Conservation (phyloP, 2,888 invertebrate genomes). For the Aphelenchoides bicaudatus region DNA sequence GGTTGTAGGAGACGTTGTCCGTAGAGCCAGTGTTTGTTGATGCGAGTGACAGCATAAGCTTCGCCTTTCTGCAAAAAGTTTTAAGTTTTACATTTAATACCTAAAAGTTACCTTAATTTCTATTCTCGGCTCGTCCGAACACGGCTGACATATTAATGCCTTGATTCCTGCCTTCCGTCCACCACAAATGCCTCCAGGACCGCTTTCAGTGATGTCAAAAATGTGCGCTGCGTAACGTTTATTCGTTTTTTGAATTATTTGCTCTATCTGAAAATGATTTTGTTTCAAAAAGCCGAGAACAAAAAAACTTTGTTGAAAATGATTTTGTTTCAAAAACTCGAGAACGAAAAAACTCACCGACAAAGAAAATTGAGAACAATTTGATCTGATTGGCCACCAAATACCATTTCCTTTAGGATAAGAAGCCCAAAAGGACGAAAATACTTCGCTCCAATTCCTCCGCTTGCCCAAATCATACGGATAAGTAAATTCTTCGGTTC, state of each 20-base stretch:
- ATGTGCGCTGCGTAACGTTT: constrained; percentile 33
- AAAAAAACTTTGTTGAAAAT: constrained; percentile 27
- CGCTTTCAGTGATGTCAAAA: constrained; percentile 21
- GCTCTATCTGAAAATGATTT: constrained; percentile 42
- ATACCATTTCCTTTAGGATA: constrained; percentile 67
- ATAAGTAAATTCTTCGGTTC: constrained; percentile 41
- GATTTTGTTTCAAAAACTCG: neutral
- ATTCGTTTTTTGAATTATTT: constrained; percentile 43
- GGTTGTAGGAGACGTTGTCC: constrained; percentile 28
- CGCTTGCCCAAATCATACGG: constrained; percentile 57
- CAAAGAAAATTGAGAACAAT: constrained; percentile 80
- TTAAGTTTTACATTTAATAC: neutral
- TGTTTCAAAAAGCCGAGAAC: neutral
- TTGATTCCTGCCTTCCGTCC: constrained; percentile 21
- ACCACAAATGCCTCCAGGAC: constrained; percentile 17
- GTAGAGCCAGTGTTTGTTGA: constrained; percentile 46
- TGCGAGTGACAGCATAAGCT: constrained; percentile 41
- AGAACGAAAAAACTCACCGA: constrained; percentile 68
- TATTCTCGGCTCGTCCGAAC: constrained; percentile 40
- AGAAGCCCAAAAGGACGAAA: constrained; percentile 46
- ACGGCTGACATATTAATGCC: constrained; percentile 43
- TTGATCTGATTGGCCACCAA: constrained; percentile 75
- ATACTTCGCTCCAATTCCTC: constrained; percentile 50
- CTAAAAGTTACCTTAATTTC: too few species aligned
- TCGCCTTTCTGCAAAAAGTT: constrained; percentile 40